Conservation (phyloP, 2,888 invertebrate species). For the Lapara coniferarum region DNA sequence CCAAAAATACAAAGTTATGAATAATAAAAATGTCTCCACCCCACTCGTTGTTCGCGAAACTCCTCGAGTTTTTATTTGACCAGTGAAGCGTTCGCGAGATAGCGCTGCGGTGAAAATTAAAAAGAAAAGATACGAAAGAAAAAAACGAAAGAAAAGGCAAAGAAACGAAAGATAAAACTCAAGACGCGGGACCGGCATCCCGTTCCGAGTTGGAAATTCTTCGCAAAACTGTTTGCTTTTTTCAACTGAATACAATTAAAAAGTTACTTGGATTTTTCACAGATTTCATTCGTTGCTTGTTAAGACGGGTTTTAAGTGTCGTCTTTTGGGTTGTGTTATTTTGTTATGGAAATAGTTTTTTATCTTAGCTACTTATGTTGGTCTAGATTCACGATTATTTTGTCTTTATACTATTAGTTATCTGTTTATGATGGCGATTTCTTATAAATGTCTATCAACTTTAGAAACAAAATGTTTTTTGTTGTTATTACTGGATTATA, state of each 20-base stretch:
- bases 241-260: constrained; percentile 50
- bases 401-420: too few species aligned
- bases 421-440: too few species aligned
- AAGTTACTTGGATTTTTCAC: constrained; percentile 35
- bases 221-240: constrained; percentile 41
- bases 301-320: neutral
- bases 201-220: constrained; percentile 39
- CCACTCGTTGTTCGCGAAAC: constrained; percentile 62
- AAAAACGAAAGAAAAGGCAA: constrained; percentile 56
- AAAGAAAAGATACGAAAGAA: constrained; percentile 54
- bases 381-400: too few species aligned
- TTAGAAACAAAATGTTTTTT: too few species aligned
- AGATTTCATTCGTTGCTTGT: constrained; percentile 1
- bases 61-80: constrained; percentile 84
- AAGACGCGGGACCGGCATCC: constrained; percentile 44
- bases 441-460: too few species aligned
- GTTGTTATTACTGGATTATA: too few species aligned
- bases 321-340: neutral
- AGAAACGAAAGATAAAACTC: constrained; percentile 53
- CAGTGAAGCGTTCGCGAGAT: constrained; percentile 83
- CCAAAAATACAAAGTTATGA: constrained; percentile 5
- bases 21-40: constrained; percentile 35
- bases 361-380: neutral
- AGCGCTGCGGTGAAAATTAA: constrained; percentile 81
- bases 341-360: neutral